Conservation (phyloP, 1,140 invertebrate species). For the Drosophila sproati region DNA sequence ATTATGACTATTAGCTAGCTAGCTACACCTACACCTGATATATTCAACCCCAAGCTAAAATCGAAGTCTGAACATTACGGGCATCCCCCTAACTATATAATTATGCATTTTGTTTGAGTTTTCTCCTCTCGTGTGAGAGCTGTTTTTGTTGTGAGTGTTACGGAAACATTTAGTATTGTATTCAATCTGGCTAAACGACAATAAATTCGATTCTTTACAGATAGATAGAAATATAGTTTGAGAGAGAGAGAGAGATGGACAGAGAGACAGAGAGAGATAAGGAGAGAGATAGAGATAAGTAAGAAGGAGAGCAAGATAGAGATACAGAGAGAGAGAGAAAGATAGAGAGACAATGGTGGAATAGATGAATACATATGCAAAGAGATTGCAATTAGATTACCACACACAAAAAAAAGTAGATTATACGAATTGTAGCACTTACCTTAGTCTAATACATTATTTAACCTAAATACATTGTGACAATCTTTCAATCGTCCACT, state of each 20-base stretch:
- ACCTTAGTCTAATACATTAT: slow-evolving; percentile 67
- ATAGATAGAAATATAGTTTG: neutral
- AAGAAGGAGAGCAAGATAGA: slow-evolving; percentile 15
- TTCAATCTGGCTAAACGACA: neutral
- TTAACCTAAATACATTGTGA: slow-evolving; percentile 53
- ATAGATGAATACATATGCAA: slow-evolving; percentile 62
- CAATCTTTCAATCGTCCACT: slow-evolving; percentile 38
- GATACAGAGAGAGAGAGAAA: slow-evolving; percentile 11
- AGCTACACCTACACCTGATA: slow-evolving; percentile 1
- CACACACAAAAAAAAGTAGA: slow-evolving; percentile 53
- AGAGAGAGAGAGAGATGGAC: neutral
- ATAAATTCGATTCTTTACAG: slow-evolving; percentile 1
- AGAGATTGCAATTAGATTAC: slow-evolving; percentile 64
- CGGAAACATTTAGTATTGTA: slow-evolving; percentile 14
- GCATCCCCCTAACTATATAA: neutral
- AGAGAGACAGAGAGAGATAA: neutral
- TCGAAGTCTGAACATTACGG: neutral
- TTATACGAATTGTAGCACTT: slow-evolving; percentile 62
- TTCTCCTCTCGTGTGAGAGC: slow-evolving; percentile 1
- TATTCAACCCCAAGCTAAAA: neutral
- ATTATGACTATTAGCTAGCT: slow-evolving; percentile 10
- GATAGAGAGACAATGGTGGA: slow-evolving; percentile 38
- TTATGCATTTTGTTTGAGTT: neutral
- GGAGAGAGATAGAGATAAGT: neutral
- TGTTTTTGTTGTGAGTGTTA: slow-evolving; percentile 19